Evolutionary conservation across 2,797 vertebrate genomes (phyloP).

Genomic region (Borostomias antarcticus): DNA sequence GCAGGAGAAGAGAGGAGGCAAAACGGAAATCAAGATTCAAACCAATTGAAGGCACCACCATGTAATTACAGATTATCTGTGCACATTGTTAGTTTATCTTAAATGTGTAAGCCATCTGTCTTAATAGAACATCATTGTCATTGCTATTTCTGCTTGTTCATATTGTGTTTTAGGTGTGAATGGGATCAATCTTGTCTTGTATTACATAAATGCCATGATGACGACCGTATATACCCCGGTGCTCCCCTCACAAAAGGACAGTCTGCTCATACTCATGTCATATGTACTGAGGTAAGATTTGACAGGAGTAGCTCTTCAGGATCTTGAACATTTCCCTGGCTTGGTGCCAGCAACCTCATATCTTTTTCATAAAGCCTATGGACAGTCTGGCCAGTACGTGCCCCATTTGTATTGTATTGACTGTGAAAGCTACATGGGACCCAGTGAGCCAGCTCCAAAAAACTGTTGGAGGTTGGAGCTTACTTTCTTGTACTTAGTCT

Average conservation of each 20-base stretch:
- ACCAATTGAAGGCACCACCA: too few species aligned
- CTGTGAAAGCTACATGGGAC: conserved; percentile 25
- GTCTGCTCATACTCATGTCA: conserved; percentile 31
- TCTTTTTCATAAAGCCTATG: conserved; percentile 36
- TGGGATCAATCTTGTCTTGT: too few species aligned
- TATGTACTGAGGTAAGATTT: conserved; percentile 30
- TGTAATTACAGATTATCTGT: too few species aligned
- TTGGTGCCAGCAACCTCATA: conserved; percentile 24
- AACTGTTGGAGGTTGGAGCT: conserved; percentile 18
- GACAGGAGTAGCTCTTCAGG: conserved; percentile 35
- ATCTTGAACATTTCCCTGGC: conserved; percentile 39
- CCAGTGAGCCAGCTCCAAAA: conserved; percentile 12
- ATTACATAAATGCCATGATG: neutral
- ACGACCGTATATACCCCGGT: conserved; percentile 24
- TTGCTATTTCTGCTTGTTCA: too few species aligned
- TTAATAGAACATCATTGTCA: too few species aligned
- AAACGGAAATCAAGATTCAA: too few species aligned
- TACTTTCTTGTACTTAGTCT: conserved; percentile 23
- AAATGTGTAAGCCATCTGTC: too few species aligned
- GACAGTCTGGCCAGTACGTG: conserved; percentile 27
- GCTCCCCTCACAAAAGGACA: conserved; percentile 32
- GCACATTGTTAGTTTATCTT: too few species aligned
- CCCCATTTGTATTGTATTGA: conserved; percentile 32
- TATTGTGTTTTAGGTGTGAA: too few species aligned
- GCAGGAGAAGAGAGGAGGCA: too few species aligned